Percentiles rank a stretch among this genome's conserved stretches.
Conservation (phyloP, 2,888 invertebrate genomes). For the Andrena bicolor region DNA sequence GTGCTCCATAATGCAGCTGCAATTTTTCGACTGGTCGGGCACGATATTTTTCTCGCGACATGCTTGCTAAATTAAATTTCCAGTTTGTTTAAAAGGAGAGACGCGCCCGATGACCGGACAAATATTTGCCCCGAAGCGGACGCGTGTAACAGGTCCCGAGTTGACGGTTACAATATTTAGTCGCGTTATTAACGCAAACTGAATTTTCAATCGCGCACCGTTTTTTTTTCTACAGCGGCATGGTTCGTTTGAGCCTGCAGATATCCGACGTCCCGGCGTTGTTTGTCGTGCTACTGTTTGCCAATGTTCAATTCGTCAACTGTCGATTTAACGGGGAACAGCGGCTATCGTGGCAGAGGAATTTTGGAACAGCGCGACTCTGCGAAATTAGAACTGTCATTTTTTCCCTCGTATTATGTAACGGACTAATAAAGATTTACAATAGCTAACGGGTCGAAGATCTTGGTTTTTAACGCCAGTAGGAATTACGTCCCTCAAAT, state of each 20-base stretch:
- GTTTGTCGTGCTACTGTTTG: conserved; percentile 6
- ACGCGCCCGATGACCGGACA: neutral
- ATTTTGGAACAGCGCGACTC: neutral
- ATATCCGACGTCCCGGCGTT: neutral
- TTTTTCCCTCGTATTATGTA: no score
- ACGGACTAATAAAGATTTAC: no score
- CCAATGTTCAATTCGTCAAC: neutral
- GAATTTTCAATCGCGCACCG: conserved; percentile 1
- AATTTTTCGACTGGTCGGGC: neutral
- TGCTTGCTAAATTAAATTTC: conserved; percentile 20
- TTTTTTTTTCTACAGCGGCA: neutral
- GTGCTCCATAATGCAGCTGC: neutral
- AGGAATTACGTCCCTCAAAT: no score
- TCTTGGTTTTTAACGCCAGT: no score
- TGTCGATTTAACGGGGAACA: neutral
- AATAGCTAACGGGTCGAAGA: no score
- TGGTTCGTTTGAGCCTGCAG: neutral
- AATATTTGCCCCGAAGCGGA: conserved; percentile 20
- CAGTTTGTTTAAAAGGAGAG: conserved; percentile 15
- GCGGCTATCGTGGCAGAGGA: neutral
- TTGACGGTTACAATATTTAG: conserved; percentile 1
- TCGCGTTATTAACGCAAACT: conserved; percentile 8
- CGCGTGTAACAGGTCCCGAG: conserved; percentile 15
- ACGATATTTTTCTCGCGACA: conserved; percentile 6
- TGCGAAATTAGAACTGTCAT: neutral